phyloP scores from a whole-genome alignment of 2,888 invertebrate genomes.

The Lepidocyrtoides sp. region DNA sequence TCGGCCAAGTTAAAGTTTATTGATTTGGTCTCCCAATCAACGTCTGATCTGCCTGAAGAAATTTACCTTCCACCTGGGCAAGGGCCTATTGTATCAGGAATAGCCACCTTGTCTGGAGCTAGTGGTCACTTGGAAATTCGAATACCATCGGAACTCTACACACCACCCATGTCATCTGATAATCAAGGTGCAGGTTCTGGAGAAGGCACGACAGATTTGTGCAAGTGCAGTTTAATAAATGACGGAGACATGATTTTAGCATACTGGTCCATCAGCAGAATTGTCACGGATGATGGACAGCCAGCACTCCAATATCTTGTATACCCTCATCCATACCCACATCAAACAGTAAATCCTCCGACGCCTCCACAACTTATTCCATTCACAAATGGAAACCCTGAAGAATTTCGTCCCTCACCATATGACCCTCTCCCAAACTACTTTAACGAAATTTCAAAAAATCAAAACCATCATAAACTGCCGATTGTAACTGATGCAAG shows the following conservation, averaged over 20 bases:
- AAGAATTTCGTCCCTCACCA: conserved; percentile 77
- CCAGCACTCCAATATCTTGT: conserved; percentile 83
- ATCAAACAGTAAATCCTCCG: conserved; percentile 70
- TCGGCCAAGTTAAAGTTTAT: conserved; percentile 80
- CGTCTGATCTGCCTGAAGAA: conserved; percentile 75
- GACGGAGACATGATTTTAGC: conserved; percentile 83
- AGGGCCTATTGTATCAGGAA: conserved; percentile 83
- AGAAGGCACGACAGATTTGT: conserved; percentile 49
- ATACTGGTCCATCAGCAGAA: conserved; percentile 83
- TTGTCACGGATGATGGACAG: conserved; percentile 79
- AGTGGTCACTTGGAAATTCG: conserved; percentile 80
- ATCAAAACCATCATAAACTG: conserved; percentile 41
- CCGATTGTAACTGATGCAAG: conserved; percentile 55
- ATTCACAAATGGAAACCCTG: conserved; percentile 50
- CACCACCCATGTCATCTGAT: conserved; percentile 60
- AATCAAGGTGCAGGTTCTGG: conserved; percentile 49
- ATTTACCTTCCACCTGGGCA: conserved; percentile 79
- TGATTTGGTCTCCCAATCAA: conserved; percentile 61
- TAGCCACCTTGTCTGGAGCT: conserved; percentile 78
- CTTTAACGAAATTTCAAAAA: conserved; percentile 45
- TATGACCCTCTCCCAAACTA: conserved; percentile 74
- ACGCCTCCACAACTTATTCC: conserved; percentile 82
- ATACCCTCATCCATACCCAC: conserved; percentile 80
- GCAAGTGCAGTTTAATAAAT: conserved; percentile 82
- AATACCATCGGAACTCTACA: conserved; percentile 80